Conservation (phyloP, 1,140 invertebrate species). For the Drosophila truncata region DNA sequence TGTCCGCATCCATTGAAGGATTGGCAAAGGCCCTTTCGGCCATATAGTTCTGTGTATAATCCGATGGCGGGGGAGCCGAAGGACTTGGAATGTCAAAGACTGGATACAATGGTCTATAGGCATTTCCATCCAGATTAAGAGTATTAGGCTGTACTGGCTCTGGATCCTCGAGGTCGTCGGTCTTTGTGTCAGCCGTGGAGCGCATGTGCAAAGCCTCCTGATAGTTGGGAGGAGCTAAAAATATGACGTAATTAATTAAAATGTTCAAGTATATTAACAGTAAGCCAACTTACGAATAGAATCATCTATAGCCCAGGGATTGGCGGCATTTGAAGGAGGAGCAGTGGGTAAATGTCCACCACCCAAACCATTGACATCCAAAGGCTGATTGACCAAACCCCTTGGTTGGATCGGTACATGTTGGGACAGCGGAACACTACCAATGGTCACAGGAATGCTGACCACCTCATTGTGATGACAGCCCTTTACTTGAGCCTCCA, state of each 20-base stretch:
- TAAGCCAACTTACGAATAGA: conserved; percentile 50
- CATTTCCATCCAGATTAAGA: conserved; percentile 53
- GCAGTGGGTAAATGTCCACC: conserved; percentile 19
- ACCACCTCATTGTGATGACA: conserved; percentile 85
- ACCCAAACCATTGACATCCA: conserved; percentile 38
- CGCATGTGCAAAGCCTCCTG: conserved; percentile 74
- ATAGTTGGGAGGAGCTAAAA: conserved; percentile 71
- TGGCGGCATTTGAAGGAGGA: conserved; percentile 12
- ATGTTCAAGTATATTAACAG: neutral
- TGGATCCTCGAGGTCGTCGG: conserved; percentile 21
- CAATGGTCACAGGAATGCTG: conserved; percentile 86
- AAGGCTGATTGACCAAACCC: conserved; percentile 12
- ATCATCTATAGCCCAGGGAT: conserved; percentile 45
- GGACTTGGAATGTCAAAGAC: conserved; percentile 76
- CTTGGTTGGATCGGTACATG: conserved; percentile 52
- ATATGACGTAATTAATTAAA: neutral
- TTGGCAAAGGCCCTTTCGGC: conserved; percentile 38
- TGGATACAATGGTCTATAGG: conserved; percentile 69
- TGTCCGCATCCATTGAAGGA: conserved; percentile 40
- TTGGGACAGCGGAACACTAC: conserved; percentile 86
- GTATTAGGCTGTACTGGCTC: conserved; percentile 40
- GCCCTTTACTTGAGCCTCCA: conserved; percentile 85
- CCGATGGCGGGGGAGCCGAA: conserved; percentile 38
- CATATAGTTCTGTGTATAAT: conserved; percentile 33
- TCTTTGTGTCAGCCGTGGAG: neutral